phyloP scores from a whole-genome alignment of 2,888 invertebrate genomes.

The Euplexia lucipara region DNA sequence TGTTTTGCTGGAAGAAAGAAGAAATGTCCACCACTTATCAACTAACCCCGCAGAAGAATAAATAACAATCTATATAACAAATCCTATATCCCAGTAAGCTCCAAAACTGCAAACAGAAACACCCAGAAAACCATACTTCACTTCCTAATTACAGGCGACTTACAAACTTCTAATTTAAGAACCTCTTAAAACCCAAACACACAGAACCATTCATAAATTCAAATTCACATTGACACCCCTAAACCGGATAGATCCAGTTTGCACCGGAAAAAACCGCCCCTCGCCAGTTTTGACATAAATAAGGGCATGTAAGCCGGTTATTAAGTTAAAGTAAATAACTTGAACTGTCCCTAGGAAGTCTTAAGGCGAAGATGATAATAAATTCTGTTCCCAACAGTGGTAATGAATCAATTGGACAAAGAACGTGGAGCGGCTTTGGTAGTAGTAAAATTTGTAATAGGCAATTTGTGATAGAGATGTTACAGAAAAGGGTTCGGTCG shows the following conservation, averaged over 20 bases:
- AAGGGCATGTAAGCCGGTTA: slow-evolving; percentile 72
- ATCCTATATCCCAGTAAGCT: background rate
- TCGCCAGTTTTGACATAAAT: slow-evolving; percentile 68
- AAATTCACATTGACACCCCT: slow-evolving; percentile 63
- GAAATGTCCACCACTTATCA: too few relatives aligned
- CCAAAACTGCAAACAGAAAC: background rate
- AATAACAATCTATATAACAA: too few relatives aligned
- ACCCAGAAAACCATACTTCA: slow-evolving; percentile 32
- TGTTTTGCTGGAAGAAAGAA: too few relatives aligned
- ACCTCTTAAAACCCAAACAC: slow-evolving; percentile 45
- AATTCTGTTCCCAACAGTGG: slow-evolving; percentile 56
- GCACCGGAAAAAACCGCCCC: slow-evolving; percentile 65
- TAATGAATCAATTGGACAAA: slow-evolving; percentile 65
- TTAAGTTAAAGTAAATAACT: slow-evolving; percentile 77
- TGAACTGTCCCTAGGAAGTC: slow-evolving; percentile 65
- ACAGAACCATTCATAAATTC: slow-evolving; percentile 63
- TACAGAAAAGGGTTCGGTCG: slow-evolving; percentile 40
- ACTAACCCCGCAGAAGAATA: too few relatives aligned
- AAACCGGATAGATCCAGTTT: slow-evolving; percentile 64
- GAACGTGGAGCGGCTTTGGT: slow-evolving; percentile 44
- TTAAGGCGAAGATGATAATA: slow-evolving; percentile 63
- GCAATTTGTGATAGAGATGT: slow-evolving; percentile 55
- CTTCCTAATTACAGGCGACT: slow-evolving; percentile 43
- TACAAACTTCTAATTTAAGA: slow-evolving; percentile 57
- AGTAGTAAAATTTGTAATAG: slow-evolving; percentile 54